Evolutionary conservation across 2,113 vertebrate genomes (phyloP), one percentile per base, ranked within the genome.

Genomic region (Tenebrosternarchus preto): DNA sequence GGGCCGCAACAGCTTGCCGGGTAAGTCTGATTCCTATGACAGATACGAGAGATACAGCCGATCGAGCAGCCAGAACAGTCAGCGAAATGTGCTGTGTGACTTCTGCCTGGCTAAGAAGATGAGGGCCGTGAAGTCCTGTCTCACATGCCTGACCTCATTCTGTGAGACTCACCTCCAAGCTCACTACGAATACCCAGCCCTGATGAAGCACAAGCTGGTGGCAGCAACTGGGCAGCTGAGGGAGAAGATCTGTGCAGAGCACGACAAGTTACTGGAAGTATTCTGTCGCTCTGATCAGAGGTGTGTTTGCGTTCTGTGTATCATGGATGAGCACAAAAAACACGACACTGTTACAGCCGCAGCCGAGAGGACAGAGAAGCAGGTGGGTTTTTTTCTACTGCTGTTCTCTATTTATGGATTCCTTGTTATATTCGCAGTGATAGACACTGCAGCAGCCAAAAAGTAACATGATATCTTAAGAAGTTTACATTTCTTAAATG

Each of bases 121-220:
- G 86, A 96, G 93, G 84, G 97, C 97, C 0, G 94, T 95, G 39
- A 98, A 96, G 88, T 98, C 96, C 57, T 99, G 97, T 84, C 87
- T 98, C 87, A 94, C 96, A 74, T 99, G 97, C 86, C 93, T 98
- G 91, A 95, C 96, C 5, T 97, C 95, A 72, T 98, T 97, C 91
- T 99, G 97, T 0, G 96, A 97, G 82, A 89, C 92, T 73, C 97
- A 99, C 85, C 86, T 99, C 33, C 95, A 96, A 87, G 93, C 96
- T 66, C 97, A 99, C 72, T 94, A 97, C 73, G 95, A 97, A 84
- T 96, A 96, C 31, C 95, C 96, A 0, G 95, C 96, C 5, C 93
- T 98, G 89, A 95, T 96, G 63, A 97, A 97, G 88, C 96, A 99
- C 89, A 96, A 96, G 84, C 92, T 99, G 71, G 94, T 98, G 20